phyloP scores from a whole-genome alignment of 2,888 invertebrate genomes.

The Plagiodera versicolora region DNA sequence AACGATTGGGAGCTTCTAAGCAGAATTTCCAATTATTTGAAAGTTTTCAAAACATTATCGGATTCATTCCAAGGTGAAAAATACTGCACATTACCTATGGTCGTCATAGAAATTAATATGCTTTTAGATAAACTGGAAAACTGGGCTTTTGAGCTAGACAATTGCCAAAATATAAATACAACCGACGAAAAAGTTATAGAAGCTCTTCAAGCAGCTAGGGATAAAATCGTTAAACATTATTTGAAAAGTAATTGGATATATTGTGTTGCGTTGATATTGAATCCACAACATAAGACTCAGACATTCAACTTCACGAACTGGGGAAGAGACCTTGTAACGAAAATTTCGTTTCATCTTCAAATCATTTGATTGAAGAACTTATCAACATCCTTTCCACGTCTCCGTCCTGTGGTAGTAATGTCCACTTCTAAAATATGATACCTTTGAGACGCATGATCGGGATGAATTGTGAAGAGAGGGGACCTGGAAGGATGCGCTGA shows the following conservation, averaged over 20 bases:
- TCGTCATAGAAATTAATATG: conserved; percentile 29
- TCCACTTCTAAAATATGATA: too few relatives aligned
- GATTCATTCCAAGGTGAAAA: conserved; percentile 29
- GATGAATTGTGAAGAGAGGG: too few relatives aligned
- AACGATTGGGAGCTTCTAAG: conserved; percentile 1
- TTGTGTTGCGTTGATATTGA: conserved; percentile 33
- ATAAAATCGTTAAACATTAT: conserved; percentile 38
- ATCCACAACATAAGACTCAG: conserved; percentile 36
- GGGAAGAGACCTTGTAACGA: too few relatives aligned
- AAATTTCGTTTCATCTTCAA: too few relatives aligned
- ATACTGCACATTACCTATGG: conserved; percentile 31
- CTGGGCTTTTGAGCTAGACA: conserved; percentile 14
- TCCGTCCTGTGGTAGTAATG: too few relatives aligned
- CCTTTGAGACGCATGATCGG: too few relatives aligned
- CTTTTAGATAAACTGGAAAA: conserved; percentile 28
- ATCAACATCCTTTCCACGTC: too few relatives aligned
- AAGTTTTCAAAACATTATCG: conserved; percentile 21
- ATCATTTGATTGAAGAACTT: too few relatives aligned
- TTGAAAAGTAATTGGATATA: conserved; percentile 37
- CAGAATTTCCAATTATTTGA: conserved; percentile 16
- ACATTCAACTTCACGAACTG: conserved; percentile 33
- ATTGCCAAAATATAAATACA: conserved; percentile 23
- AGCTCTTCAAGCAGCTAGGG: conserved; percentile 30
- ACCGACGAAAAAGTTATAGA: conserved; percentile 30
- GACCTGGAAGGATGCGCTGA: too few relatives aligned